Percentiles rank a stretch among this genome's conserved stretches.
Conservation (phyloP, 2,113 vertebrate genomes). For the Planiliza haematocheilus region DNA sequence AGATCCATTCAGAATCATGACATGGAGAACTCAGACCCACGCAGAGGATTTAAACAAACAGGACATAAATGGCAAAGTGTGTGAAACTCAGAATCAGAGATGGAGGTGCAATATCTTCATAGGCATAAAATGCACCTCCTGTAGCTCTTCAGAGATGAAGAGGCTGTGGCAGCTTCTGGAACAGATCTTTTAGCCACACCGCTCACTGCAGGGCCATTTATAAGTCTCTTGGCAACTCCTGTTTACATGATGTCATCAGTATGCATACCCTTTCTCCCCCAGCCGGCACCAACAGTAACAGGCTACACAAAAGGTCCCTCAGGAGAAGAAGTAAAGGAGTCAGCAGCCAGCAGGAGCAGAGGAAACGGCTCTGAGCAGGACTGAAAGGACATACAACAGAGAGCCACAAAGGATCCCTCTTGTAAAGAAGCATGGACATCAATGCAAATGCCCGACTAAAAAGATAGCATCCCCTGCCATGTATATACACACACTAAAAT, state of each 20-base stretch:
- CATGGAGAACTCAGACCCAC: background rate
- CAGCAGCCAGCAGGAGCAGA: constrained; percentile 74
- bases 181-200: constrained; percentile 7
- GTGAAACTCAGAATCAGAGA: background rate
- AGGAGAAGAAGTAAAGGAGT: constrained; percentile 81
- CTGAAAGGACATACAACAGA: constrained; percentile 74
- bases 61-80: background rate
- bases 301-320: constrained; percentile 89
- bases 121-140: constrained; percentile 6
- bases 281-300: constrained; percentile 85
- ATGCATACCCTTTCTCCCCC: constrained; percentile 54
- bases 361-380: constrained; percentile 85
- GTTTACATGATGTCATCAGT: constrained; percentile 62
- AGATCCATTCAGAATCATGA: background rate
- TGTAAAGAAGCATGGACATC: constrained; percentile 84
- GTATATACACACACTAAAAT: constrained; percentile 86
- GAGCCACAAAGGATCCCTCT: constrained; percentile 81
- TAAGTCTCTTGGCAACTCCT: constrained; percentile 7
- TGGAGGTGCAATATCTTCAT: background rate
- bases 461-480: constrained; percentile 84
- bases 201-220: constrained; percentile 3
- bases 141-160: background rate
- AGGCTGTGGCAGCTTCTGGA: constrained; percentile 3
- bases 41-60: background rate
- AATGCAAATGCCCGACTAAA: constrained; percentile 85